Evolutionary conservation across 2,797 vertebrate species (phyloP), one percentile per base, ranked within the genome.

Genomic region (Chelmon rostratus): DNA sequence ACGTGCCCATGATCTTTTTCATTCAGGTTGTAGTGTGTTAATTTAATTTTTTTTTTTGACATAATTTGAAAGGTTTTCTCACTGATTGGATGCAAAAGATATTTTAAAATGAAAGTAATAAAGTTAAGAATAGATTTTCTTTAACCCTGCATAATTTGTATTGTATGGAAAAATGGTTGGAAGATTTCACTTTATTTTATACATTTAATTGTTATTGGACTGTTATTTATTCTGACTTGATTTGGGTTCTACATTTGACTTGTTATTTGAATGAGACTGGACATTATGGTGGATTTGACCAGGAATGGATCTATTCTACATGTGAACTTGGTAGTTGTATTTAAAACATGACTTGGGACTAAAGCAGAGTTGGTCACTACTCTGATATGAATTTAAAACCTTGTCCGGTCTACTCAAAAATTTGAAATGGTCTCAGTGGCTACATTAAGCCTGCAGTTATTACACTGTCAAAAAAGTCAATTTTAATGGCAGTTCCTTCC

Each of bases 401-500:
- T 38, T 44, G 54, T 46, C 25, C 58, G 64, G 1, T 3, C 31
- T 62, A 38, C 38, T 83, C 46, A 62, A 18, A 31, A 78, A 5
- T 65, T 44, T 68, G 21, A 83, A 64, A 77, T 38, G 69, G 68
- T 71, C 68, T 78, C 68, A 50, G 31, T 38, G 68, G 77, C 61
- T 53, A 58, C 78, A 68, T 79, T 76, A 76, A 58, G 40, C 33
- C 81, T 35, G 13, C 40, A 81, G 78, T 83, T 88, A 49, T 71
- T 79, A 67, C 73, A 50, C 76, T 76, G 73, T 33, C 10, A 46
- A 80, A 82, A 73, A 87, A 85, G 77, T 77, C 65, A 0, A 52
- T 82, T 82, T 83, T 74, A 86, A 79, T 86, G 68, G 35, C 46
- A 62, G 64, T 50, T 84, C 68, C 73, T 77, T 68, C 42, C 65